These are phyloP conservation scores for Rhamphomyia laevipes DNA, from an alignment of 2,888 invertebrate species.

Conservation along the genomic window DNA sequence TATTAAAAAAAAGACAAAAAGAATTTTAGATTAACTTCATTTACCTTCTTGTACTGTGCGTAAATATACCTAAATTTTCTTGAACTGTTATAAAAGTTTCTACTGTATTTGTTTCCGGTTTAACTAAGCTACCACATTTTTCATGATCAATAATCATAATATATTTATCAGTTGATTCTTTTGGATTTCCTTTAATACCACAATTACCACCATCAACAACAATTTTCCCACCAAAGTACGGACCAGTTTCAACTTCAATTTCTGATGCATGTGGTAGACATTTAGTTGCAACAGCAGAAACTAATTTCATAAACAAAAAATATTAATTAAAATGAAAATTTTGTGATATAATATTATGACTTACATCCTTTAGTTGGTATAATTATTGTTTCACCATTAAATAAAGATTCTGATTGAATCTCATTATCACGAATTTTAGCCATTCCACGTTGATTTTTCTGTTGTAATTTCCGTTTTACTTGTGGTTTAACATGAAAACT, in stretches of 20 bases:
- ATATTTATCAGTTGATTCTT: conserved; percentile 60
- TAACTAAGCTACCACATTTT: conserved; percentile 61
- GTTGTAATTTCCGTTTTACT: conserved; percentile 41
- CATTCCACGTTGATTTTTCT: neutral
- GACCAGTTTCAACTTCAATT: conserved; percentile 72
- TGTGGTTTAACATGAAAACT: conserved; percentile 61
- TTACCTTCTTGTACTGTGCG: conserved; percentile 63
- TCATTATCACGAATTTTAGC: conserved; percentile 30
- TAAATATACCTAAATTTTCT: conserved; percentile 70
- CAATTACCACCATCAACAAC: conserved; percentile 61
- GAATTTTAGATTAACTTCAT: conserved; percentile 1
- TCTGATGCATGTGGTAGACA: conserved; percentile 71
- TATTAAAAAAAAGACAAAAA: neutral
- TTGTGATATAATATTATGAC: conserved; percentile 25
- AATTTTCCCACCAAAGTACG: conserved; percentile 67
- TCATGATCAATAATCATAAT: conserved; percentile 62
- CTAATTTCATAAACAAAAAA: conserved; percentile 34
- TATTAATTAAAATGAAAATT: neutral
- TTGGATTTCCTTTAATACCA: conserved; percentile 60
- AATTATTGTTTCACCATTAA: conserved; percentile 53
- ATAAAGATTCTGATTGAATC: conserved; percentile 39
- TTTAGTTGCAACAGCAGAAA: conserved; percentile 69
- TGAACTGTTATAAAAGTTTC: conserved; percentile 74
- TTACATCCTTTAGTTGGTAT: conserved; percentile 77
- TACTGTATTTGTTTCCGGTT: conserved; percentile 56